Evolutionary conservation across 2,113 vertebrate genomes (phyloP).

Genomic region (Zonotrichia leucophrys): DNA sequence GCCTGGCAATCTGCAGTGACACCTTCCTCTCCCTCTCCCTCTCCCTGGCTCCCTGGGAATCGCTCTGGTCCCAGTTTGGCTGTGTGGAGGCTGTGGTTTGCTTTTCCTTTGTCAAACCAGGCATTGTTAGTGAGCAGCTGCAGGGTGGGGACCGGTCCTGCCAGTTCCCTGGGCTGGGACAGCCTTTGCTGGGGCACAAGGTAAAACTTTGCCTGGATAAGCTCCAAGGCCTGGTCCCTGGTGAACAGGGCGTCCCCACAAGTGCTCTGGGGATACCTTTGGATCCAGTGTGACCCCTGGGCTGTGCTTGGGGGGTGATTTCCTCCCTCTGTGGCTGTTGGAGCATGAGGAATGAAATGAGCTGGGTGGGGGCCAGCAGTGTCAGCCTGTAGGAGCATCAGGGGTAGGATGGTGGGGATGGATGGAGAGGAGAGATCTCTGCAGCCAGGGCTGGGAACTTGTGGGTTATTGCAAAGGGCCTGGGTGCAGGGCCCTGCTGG

Average conservation of each 20-base stretch:
- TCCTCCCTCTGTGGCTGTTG: background rate
- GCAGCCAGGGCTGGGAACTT: no score
- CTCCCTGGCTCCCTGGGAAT: background rate
- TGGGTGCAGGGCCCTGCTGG: no score
- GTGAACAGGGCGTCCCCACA: background rate
- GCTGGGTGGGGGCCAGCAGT: background rate
- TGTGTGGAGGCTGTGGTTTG: background rate
- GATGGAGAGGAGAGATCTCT: no score
- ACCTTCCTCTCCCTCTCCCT: no score
- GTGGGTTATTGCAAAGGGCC: no score
- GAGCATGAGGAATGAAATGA: accelerated
- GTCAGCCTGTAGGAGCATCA: background rate
- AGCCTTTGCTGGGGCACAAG: background rate
- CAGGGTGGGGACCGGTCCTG: background rate
- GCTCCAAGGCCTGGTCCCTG: background rate
- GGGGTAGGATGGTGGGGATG: no score
- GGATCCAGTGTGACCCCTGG: background rate
- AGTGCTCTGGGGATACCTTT: background rate
- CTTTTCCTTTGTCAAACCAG: background rate
- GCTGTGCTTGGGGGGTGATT: background rate
- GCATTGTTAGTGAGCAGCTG: background rate
- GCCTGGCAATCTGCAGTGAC: background rate
- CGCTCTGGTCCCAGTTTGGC: background rate
- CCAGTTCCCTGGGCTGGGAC: background rate
- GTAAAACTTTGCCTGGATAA: background rate